phyloP scores from a whole-genome alignment of 2,113 vertebrate genomes.

The Prietella phreatophila region DNA sequence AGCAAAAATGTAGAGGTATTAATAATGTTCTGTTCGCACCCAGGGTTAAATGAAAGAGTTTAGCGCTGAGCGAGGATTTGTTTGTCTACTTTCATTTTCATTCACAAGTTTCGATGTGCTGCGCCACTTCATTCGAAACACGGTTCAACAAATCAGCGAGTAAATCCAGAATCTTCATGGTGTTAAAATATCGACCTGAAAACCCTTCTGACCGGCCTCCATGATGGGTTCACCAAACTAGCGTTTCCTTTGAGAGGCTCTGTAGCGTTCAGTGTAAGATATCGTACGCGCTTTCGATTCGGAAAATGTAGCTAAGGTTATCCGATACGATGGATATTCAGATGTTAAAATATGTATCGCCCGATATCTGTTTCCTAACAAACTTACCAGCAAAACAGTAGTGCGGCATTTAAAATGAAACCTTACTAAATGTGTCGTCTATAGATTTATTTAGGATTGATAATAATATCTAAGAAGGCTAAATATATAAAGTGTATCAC shows the following conservation, averaged over 20 bases:
- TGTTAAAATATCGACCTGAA: too few relatives aligned
- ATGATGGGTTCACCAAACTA: neutral
- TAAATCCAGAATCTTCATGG: neutral
- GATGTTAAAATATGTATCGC: too few relatives aligned
- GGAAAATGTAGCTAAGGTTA: neutral
- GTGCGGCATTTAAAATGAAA: neutral
- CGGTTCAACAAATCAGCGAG: neutral
- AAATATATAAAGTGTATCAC: neutral
- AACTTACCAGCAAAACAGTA: neutral
- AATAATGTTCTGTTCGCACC: neutral
- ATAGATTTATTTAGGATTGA: neutral
- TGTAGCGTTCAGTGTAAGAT: neutral
- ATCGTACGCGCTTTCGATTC: too few relatives aligned
- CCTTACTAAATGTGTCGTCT: neutral
- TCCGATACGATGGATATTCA: too few relatives aligned
- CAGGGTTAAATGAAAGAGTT: neutral
- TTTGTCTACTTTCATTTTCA: neutral
- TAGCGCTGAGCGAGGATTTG: neutral
- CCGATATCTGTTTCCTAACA: too few relatives aligned
- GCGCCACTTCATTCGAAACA: neutral
- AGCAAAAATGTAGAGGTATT: neutral
- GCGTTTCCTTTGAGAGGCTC: neutral
- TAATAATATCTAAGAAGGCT: neutral
- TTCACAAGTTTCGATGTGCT: neutral
- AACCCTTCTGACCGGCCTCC: too few relatives aligned